These are phyloP conservation scores for Pteromalus puparum DNA, from an alignment of 1,140 invertebrate species.

Conservation along the genomic window DNA sequence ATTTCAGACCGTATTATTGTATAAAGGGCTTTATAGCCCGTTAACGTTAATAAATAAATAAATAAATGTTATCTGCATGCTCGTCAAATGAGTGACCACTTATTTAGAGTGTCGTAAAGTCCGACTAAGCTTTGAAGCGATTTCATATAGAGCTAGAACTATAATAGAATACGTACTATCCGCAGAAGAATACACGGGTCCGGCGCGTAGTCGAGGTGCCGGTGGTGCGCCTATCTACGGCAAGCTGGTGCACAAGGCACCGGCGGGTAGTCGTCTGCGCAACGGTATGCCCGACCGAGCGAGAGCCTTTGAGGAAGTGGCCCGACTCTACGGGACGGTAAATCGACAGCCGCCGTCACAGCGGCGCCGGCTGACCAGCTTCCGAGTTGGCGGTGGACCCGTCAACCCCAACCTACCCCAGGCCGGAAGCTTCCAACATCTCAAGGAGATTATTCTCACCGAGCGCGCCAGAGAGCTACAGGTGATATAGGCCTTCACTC, in stretches of 20 bases:
- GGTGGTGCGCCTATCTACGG: slow-evolving; percentile 78
- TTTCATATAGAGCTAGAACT: too few species aligned
- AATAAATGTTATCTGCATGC: too few species aligned
- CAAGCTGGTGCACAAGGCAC: slow-evolving; percentile 78
- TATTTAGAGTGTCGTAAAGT: too few species aligned
- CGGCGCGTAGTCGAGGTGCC: slow-evolving; percentile 59
- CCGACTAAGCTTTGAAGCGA: too few species aligned
- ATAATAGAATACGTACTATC: too few species aligned
- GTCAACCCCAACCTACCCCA: slow-evolving; percentile 71
- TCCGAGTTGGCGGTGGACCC: slow-evolving; percentile 61
- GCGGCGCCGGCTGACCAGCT: slow-evolving; percentile 59
- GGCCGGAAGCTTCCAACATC: slow-evolving; percentile 80
- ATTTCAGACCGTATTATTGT: too few species aligned
- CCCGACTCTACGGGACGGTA: slow-evolving; percentile 71
- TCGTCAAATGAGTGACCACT: too few species aligned
- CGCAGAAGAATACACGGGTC: slow-evolving; percentile 56
- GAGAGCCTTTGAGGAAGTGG: slow-evolving; percentile 73
- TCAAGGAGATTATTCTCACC: slow-evolving; percentile 78
- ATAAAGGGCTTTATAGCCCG: too few species aligned
- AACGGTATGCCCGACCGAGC: slow-evolving; percentile 67
- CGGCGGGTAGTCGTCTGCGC: slow-evolving; percentile 69
- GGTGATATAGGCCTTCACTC: slow-evolving; percentile 52
- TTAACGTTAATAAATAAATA: too few species aligned
- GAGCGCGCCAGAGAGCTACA: slow-evolving; percentile 81
- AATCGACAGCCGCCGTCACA: slow-evolving; percentile 66